Base-by-base conservation (phyloP, 2,113 vertebrate species). In the Ahaetulla prasina region DNA sequence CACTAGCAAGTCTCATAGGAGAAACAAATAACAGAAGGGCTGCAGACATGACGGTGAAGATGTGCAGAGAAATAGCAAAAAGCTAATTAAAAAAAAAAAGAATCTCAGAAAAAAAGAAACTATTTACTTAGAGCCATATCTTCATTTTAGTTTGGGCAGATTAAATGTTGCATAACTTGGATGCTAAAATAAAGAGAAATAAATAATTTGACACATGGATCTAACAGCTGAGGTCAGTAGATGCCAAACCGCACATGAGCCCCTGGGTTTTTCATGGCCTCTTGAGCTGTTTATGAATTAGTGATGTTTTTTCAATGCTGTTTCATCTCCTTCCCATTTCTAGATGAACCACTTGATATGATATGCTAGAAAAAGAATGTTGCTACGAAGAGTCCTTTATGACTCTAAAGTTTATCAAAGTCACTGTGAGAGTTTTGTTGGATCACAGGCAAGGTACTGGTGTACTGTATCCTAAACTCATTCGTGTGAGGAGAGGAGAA, bases 11-110 rank as follows among this genome's bases (percentile, higher is more conserved):
- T 92, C 93, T 89, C 87, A 84, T 22, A 68, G 68, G 90, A 90
- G 90, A 93, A 92, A 2, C 1, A 90, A 92, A 43, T 55, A 88
- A 16, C 0, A 89, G 84, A 92, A 84, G 11, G 30, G 53, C 60
- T 91, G 49, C 52, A 39, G 92, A 92, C 49, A 22, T 87, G 88
- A 89, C 7, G 35, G 80, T 0, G 80, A 87, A 87, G 39, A 80
- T 74, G 89, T 84, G 16, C 57, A 68, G 90, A 85, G 91, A 84
- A 80, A 92, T 3, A 86, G 55, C 4, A 94, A 96, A 94, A 93
- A 20, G 6, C 53, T 35, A 74, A 91, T 87, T 35, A 2, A 6
- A 3, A 8, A 54, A 88, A 47, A 54, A 88, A 49, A 55, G 10
- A 43, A 92, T 63, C 8, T 47, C 53, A 54, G 90, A 80, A 91